Conservation (phyloP, 2,888 invertebrate species). For the Cosmopolites sordidus region DNA sequence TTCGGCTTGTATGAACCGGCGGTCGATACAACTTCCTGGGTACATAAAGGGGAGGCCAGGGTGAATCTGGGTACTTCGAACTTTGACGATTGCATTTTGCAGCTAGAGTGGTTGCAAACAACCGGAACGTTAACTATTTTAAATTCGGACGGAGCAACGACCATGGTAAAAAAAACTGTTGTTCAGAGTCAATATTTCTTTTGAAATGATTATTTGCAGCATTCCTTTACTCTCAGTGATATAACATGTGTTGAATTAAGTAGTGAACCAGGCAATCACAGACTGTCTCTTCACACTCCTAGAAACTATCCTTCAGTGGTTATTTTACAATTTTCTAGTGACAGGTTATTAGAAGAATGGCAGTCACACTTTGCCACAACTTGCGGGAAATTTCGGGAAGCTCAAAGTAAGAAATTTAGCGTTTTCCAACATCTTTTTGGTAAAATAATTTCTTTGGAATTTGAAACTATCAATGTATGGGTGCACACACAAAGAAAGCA, state of each 20-base stretch:
- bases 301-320: slow-evolving; percentile 59
- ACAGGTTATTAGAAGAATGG: slow-evolving; percentile 88
- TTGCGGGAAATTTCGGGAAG: slow-evolving; percentile 42
- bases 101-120: slow-evolving; percentile 75
- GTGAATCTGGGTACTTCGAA: slow-evolving; percentile 41
- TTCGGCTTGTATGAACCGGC: slow-evolving; percentile 64
- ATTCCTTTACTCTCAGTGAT: slow-evolving; percentile 70
- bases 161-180: slow-evolving; percentile 66
- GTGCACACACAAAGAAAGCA: no score
- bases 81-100: slow-evolving; percentile 73
- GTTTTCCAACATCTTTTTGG: no score
- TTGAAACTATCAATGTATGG: no score
- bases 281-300: slow-evolving; percentile 71
- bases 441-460: no score
- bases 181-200: no score
- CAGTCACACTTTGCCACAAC: slow-evolving; percentile 71
- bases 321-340: slow-evolving; percentile 73
- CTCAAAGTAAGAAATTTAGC: no score
- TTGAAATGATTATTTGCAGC: no score
- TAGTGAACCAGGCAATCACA: slow-evolving; percentile 75
- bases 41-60: slow-evolving; percentile 76
- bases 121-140: slow-evolving; percentile 64
- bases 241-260: slow-evolving; percentile 72
- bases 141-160: slow-evolving; percentile 71
- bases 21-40: slow-evolving; percentile 81